A percentile compares a stretch with the other conserved stretches of the same genome.
Conservation (phyloP, 2,797 vertebrate species). For the Geotrypetes seraphini region DNA sequence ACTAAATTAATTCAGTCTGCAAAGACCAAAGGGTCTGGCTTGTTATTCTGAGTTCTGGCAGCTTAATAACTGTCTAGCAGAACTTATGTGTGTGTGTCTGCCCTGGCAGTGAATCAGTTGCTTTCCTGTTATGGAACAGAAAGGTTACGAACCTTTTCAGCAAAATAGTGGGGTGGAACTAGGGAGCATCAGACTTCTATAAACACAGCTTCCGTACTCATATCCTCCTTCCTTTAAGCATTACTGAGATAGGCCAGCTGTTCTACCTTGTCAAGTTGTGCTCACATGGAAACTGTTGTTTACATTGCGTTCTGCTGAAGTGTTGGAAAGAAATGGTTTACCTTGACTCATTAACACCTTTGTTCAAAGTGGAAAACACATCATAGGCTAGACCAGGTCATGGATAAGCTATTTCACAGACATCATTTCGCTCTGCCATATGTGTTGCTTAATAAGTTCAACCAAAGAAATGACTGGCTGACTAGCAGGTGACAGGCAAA, state of each 20-base stretch:
- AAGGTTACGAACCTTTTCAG: conserved; percentile 32
- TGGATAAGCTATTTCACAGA: too few species aligned
- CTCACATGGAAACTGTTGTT: too few species aligned
- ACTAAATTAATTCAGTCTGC: conserved; percentile 38
- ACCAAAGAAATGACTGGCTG: too few species aligned
- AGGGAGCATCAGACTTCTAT: conserved; percentile 15
- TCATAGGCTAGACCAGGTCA: too few species aligned
- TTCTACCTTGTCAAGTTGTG: too few species aligned
- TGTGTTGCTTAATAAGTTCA: too few species aligned
- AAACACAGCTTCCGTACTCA: conserved; percentile 28
- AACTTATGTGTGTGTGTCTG: conserved; percentile 39
- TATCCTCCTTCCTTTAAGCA: conserved; percentile 24
- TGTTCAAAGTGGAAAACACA: too few species aligned
- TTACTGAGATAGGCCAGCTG: conserved; percentile 23
- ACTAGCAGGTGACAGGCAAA: too few species aligned
- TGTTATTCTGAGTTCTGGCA: conserved; percentile 30
- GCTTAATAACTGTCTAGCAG: conserved; percentile 36
- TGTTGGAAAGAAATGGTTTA: too few species aligned
- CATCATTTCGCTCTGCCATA: too few species aligned
- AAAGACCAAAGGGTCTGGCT: conserved; percentile 15
- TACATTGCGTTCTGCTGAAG: too few species aligned
- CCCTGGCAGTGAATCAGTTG: conserved; percentile 37
- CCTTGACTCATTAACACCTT: too few species aligned
- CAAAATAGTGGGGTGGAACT: conserved; percentile 19
- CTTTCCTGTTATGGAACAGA: conserved; percentile 38